These are phyloP conservation scores for Sciaenops ocellatus DNA, from an alignment of 2,797 vertebrate species.

Conservation along the genomic window DNA sequence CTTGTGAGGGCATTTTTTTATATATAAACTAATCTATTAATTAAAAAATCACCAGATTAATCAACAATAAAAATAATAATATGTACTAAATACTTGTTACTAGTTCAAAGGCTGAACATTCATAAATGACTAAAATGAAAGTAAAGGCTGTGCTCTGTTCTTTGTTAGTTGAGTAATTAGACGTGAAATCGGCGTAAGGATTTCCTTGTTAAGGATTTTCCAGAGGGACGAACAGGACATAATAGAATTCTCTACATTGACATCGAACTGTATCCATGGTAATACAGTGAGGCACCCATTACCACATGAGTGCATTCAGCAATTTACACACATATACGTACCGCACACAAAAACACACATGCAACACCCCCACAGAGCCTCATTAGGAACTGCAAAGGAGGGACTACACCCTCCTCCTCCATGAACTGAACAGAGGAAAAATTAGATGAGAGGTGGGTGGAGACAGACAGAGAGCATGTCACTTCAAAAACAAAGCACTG, in stretches of 20 bases:
- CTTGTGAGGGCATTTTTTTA: not conserved
- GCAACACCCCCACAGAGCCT: constrained; percentile 18
- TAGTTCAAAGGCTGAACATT: not conserved
- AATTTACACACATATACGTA: constrained; percentile 19
- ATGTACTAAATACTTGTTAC: not conserved
- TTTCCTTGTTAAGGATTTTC: constrained; percentile 66
- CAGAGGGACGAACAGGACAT: constrained; percentile 51
- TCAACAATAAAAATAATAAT: not conserved
- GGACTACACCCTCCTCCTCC: constrained; percentile 28
- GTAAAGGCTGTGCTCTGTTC: not conserved
- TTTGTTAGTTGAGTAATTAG: constrained; percentile 59
- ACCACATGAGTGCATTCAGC: constrained; percentile 25
- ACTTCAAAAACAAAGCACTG: constrained; percentile 43
- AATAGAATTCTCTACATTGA: constrained; percentile 69
- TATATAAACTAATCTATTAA: not conserved
- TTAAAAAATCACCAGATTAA: not conserved
- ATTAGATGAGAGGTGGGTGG: constrained; percentile 31
- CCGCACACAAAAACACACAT: not conserved
- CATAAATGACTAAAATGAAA: constrained; percentile 8
- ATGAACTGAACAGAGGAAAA: constrained; percentile 19
- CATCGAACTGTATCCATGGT: constrained; percentile 60
- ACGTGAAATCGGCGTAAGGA: constrained; percentile 51
- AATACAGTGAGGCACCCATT: constrained; percentile 42
- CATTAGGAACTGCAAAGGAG: constrained; percentile 47
- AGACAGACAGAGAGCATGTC: constrained; percentile 15